Conservation (phyloP, 2,113 vertebrate species). For the Xenopus laevis region DNA sequence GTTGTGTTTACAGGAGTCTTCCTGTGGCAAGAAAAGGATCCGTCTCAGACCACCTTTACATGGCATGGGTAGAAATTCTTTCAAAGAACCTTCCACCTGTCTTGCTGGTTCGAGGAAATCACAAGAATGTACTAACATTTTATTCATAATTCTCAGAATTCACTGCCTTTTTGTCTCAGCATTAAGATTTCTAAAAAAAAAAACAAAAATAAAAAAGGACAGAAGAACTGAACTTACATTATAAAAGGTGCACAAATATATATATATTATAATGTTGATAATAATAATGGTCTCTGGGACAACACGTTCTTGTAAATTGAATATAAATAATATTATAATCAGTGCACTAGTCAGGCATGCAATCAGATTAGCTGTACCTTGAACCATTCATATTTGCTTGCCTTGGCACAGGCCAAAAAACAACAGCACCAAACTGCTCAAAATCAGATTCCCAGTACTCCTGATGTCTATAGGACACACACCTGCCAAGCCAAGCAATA, state of each 20-base stretch:
- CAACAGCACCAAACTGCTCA: no score
- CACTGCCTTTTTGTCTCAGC: not conserved
- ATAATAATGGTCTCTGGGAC: not conserved
- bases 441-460: no score
- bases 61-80: constrained; percentile 93
- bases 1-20: constrained; percentile 76
- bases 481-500: no score
- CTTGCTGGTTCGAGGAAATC: constrained; percentile 91
- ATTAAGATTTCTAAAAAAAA: not conserved
- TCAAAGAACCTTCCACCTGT: constrained; percentile 89
- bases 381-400: no score
- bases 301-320: not conserved
- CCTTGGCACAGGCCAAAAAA: no score
- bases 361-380: no score
- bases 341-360: no score
- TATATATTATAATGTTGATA: no score
- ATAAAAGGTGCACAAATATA: no score
- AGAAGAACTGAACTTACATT: not conserved
- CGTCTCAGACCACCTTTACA: constrained; percentile 89
- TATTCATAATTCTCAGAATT: constrained; percentile 76
- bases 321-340: not conserved
- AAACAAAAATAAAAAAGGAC: not conserved
- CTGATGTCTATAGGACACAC: no score
- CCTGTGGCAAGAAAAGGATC: constrained; percentile 92
- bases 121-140: constrained; percentile 96